Percentiles rank a stretch among this genome's conserved stretches.
These are phyloP conservation scores for Folsomia candida DNA, from an alignment of 2,888 invertebrate genomes.

Conservation along the genomic window DNA sequence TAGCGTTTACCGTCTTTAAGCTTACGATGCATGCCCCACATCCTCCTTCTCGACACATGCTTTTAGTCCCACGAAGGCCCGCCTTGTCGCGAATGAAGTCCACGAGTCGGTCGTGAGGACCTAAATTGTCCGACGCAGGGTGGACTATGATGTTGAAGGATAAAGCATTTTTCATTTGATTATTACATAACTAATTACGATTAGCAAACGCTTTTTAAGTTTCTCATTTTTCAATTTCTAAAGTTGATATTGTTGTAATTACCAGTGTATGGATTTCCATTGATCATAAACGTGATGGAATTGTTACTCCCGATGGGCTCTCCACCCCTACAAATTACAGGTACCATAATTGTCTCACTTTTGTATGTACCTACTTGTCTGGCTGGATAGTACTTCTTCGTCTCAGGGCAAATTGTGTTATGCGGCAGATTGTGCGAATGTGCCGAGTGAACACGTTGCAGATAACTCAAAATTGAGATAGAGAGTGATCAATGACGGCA, in stretches of 20 bases:
- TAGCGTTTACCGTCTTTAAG: constrained; percentile 8
- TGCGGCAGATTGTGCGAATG: too few species aligned
- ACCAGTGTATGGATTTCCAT: not conserved
- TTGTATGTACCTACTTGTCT: not conserved
- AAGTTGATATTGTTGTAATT: not conserved
- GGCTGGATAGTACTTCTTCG: too few species aligned
- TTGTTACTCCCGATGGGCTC: too few species aligned
- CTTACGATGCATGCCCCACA: constrained; percentile 63
- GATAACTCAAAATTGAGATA: too few species aligned
- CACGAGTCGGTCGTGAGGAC: constrained; percentile 29
- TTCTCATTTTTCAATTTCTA: not conserved
- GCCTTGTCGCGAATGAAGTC: constrained; percentile 40
- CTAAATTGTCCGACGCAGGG: not conserved
- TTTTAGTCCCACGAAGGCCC: constrained; percentile 37
- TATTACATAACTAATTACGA: not conserved
- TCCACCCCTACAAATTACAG: not conserved
- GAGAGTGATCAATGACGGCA: too few species aligned
- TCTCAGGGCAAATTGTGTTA: too few species aligned
- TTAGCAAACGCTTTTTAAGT: too few species aligned
- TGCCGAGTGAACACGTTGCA: too few species aligned
- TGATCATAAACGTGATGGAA: not conserved
- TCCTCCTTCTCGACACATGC: constrained; percentile 61
- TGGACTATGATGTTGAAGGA: not conserved
- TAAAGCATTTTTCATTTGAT: not conserved
- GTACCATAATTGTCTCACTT: not conserved